Conservation (phyloP, 2,113 vertebrate genomes). For the Pelusios castaneus region DNA sequence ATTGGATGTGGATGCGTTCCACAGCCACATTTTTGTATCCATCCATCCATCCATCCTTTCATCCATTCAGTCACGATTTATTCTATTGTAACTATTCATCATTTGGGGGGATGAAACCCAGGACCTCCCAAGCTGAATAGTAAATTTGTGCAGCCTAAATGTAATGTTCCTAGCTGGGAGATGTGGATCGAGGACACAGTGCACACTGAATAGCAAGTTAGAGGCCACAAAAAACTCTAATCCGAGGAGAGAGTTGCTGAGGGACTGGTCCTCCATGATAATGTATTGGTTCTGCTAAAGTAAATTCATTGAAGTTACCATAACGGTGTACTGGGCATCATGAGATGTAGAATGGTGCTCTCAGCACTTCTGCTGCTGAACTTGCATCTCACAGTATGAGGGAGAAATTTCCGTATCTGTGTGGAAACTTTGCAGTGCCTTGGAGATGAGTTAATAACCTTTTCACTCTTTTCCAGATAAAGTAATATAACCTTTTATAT, state of each 20-base stretch:
- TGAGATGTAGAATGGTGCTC: no score
- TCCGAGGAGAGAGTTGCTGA: neutral
- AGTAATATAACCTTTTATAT: neutral
- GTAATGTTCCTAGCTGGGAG: neutral
- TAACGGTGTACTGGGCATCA: no score
- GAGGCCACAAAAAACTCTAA: no score
- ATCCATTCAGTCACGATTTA: neutral
- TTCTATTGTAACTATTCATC: neutral
- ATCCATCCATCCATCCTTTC: no score
- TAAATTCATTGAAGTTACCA: no score
- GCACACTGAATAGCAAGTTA: neutral
- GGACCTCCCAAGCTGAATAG: neutral
- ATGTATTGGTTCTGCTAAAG: neutral
- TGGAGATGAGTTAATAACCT: neutral
- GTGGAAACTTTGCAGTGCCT: neutral
- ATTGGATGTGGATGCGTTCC: no score
- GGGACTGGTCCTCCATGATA: neutral
- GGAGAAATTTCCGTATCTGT: no score
- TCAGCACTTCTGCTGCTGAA: neutral
- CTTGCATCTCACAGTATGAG: neutral
- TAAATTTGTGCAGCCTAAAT: neutral
- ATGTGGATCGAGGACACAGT: neutral
- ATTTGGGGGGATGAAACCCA: neutral
- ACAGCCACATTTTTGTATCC: no score
- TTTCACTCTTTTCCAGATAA: neutral